phyloP scores from a whole-genome alignment of 2,888 invertebrate species.

The Zygogramma bicolorata region DNA sequence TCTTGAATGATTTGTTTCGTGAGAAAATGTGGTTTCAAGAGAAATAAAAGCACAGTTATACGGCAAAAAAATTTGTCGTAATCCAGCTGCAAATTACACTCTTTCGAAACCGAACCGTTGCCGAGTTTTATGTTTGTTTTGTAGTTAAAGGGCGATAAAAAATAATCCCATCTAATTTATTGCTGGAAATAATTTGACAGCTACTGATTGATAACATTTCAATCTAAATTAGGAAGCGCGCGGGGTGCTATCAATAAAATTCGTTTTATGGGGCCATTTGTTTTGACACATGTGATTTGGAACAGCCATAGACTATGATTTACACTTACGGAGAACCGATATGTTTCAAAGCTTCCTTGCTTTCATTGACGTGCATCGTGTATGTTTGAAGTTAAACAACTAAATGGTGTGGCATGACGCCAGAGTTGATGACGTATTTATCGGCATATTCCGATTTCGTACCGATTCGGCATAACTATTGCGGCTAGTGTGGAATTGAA shows the following conservation, averaged over 20 bases:
- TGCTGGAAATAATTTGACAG: conserved; percentile 36
- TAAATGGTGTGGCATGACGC: neutral
- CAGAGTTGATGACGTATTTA: neutral
- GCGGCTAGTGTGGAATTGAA: too few species aligned
- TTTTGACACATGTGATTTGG: conserved; percentile 3
- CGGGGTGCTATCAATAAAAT: conserved; percentile 8
- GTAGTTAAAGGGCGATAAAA: conserved; percentile 33
- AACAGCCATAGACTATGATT: neutral
- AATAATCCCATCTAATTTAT: conserved; percentile 33
- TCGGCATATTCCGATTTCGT: too few species aligned
- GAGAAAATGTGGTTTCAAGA: too few species aligned
- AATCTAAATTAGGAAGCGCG: conserved; percentile 21
- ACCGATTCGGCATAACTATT: too few species aligned
- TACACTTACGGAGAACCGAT: neutral
- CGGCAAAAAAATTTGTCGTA: too few species aligned
- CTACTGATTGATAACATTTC: conserved; percentile 37
- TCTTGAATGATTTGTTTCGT: too few species aligned
- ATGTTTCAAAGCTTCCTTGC: neutral
- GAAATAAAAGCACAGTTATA: too few species aligned
- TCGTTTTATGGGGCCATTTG: conserved; percentile 10
- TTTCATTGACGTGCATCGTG: neutral
- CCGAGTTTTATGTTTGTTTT: conserved; percentile 17
- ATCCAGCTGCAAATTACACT: neutral
- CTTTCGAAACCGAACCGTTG: neutral
- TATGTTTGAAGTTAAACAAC: neutral